Conservation (phyloP, 2,797 vertebrate species). For the Ataeniobius toweri region DNA sequence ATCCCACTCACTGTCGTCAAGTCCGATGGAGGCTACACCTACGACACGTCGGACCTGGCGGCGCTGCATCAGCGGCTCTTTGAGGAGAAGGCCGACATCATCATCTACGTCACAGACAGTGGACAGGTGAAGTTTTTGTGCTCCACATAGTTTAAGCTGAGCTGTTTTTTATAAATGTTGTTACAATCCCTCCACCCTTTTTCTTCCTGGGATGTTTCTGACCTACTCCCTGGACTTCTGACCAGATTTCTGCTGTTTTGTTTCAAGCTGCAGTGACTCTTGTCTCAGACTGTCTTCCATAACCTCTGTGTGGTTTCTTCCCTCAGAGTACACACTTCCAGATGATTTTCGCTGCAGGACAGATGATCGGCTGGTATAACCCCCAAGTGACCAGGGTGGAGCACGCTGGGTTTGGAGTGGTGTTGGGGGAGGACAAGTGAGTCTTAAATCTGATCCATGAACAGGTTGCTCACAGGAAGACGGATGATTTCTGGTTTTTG, state of each 20-base stretch:
- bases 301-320: neutral
- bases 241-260: neutral
- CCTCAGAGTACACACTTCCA: slow-evolving; percentile 88
- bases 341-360: slow-evolving; percentile 88
- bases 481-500: neutral
- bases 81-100: slow-evolving; percentile 87
- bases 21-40: slow-evolving; percentile 95
- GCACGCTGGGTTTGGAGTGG: slow-evolving; percentile 94
- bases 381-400: slow-evolving; percentile 88
- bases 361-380: slow-evolving; percentile 94
- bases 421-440: slow-evolving; percentile 82
- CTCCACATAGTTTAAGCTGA: too few relatives aligned
- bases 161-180: too few relatives aligned
- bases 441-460: slow-evolving; percentile 13
- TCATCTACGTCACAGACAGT: slow-evolving; percentile 93
- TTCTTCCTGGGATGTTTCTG: too few relatives aligned
- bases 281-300: neutral
- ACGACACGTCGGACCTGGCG: slow-evolving; percentile 96
- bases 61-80: slow-evolving; percentile 88
- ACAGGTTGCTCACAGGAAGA: neutral
- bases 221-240: neutral
- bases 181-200: too few relatives aligned
- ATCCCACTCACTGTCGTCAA: slow-evolving; percentile 92
- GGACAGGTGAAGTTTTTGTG: slow-evolving; percentile 83
- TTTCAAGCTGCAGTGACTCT: neutral